These are phyloP conservation scores for Heteractis magnifica DNA, from an alignment of 92 coral and sea anemone genomes.

Conservation along the genomic window DNA sequence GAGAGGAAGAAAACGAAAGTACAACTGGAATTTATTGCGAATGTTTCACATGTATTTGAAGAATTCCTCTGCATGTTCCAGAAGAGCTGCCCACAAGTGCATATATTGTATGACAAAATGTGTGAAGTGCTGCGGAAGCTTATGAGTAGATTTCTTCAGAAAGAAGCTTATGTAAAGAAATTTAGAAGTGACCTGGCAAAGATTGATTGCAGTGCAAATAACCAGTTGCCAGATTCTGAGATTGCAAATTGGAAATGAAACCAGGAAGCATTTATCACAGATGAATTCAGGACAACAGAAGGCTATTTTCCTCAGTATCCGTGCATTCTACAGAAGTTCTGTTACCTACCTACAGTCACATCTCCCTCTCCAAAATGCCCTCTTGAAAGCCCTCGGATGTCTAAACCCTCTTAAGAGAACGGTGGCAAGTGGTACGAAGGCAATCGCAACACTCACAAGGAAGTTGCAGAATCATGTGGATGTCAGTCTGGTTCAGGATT, in stretches of 20 bases:
- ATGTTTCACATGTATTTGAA: constrained; percentile 50
- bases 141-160: constrained; percentile 44
- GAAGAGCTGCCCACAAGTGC: constrained; percentile 41
- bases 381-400: constrained; percentile 50
- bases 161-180: constrained; percentile 38
- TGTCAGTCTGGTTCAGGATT: constrained; percentile 39
- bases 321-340: constrained; percentile 43
- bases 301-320: constrained; percentile 45
- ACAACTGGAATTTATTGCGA: constrained; percentile 39
- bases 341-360: constrained; percentile 42
- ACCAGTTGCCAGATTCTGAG: constrained; percentile 44
- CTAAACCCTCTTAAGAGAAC: constrained; percentile 45
- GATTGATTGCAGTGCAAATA: constrained; percentile 34
- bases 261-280: constrained; percentile 50
- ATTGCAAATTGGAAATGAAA: constrained; percentile 46
- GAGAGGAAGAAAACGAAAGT: constrained; percentile 11
- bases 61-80: constrained; percentile 45
- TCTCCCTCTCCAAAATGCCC: constrained; percentile 45
- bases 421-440: constrained; percentile 10
- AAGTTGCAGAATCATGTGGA: constrained; percentile 41
- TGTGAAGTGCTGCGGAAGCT: constrained; percentile 34
- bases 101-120: constrained; percentile 33
- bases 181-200: constrained; percentile 37
- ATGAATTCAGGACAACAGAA: constrained; percentile 53
- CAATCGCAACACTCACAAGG: constrained; percentile 41